These are phyloP conservation scores for Malacoctenus gilli DNA, from an alignment of 2,797 vertebrate species.

Conservation along the genomic window DNA sequence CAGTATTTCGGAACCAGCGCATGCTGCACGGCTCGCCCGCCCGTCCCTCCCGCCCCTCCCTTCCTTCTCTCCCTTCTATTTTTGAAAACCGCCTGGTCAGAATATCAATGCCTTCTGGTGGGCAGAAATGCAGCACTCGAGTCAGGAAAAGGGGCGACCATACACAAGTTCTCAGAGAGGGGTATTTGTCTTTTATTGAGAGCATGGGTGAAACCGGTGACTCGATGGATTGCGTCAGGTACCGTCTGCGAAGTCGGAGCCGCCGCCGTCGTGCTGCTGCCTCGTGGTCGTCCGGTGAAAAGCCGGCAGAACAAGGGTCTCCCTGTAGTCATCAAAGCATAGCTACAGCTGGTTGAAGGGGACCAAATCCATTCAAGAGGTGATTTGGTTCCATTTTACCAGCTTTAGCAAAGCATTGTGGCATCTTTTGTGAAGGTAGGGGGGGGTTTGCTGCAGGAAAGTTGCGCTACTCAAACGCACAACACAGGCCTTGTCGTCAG, in stretches of 20 bases:
- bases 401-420: conserved; percentile 99
- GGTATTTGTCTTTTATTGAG: conserved; percentile 47
- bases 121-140: conserved; percentile 52
- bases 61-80: conserved; percentile 68
- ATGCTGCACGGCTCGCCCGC: conserved; percentile 32
- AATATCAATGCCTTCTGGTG: conserved; percentile 59
- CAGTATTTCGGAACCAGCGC: conserved; percentile 64
- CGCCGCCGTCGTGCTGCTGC: no score
- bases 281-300: no score
- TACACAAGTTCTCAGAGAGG: conserved; percentile 53
- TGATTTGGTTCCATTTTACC: conserved; percentile 99
- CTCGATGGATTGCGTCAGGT: no score
- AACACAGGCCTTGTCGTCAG: no score
- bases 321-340: conserved; percentile 97
- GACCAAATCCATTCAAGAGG: conserved; percentile 99
- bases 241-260: conserved; percentile 26
- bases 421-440: conserved; percentile 54
- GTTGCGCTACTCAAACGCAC: neutral
- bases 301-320: no score
- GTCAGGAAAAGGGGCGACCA: conserved; percentile 67
- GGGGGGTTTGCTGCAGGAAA: neutral
- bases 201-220: conserved; percentile 54
- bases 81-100: conserved; percentile 65
- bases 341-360: conserved; percentile 99
- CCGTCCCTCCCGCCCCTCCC: no score